phyloP scores from a whole-genome alignment of 1,140 invertebrate species.

The Lasioglossum baleicum region DNA sequence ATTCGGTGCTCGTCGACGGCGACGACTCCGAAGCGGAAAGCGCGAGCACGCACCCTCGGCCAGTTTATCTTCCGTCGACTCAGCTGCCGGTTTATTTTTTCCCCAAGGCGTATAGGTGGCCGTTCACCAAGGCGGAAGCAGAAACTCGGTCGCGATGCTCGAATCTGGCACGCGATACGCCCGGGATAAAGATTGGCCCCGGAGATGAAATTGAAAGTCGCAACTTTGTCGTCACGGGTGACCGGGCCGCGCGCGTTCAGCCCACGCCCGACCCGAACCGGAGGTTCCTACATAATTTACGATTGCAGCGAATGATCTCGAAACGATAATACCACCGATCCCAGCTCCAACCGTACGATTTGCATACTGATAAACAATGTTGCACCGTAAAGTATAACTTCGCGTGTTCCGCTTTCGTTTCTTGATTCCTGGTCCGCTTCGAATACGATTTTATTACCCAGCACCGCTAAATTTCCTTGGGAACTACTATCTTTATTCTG shows the following conservation, averaged over 20 bases:
- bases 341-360: slow-evolving; percentile 3
- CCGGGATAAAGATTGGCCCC: not conserved
- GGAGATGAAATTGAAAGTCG: not conserved
- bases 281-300: slow-evolving; percentile 7
- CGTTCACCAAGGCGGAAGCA: not conserved
- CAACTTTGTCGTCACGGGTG: slow-evolving; percentile 27
- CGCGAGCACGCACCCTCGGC: not conserved
- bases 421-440: not conserved
- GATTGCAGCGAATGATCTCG: not conserved
- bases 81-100: no score
- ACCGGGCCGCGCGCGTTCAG: not conserved
- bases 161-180: not conserved
- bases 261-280: not conserved
- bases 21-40: not conserved
- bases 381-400: not conserved
- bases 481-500: no score
- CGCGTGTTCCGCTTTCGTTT: not conserved
- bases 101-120: not conserved
- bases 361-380: slow-evolving; percentile 19
- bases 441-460: no score
- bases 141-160: slow-evolving; percentile 8
- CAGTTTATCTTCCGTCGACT: slow-evolving; percentile 10
- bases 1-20: no score
- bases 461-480: no score
- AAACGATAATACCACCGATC: slow-evolving; percentile 1